Evolutionary conservation across 2,113 vertebrate species (phyloP), one percentile per base, ranked within the genome.

Genomic region (Salvelinus fontinalis): DNA sequence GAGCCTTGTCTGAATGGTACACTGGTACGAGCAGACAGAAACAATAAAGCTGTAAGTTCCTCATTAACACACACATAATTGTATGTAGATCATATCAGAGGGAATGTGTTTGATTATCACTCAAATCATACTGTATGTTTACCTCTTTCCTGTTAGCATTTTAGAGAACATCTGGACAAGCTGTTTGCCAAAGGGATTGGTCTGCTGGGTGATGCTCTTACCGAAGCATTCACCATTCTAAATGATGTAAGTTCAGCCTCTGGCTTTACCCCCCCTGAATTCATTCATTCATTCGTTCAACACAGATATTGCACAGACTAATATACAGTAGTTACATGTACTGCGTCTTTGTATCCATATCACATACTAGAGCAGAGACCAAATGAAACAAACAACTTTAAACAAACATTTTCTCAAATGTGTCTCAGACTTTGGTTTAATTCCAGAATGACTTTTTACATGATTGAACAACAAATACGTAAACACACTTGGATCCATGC

Each of bases 1-100:
- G 98, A 99, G 83, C 96, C 98, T 0, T 99, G 98, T 87, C 90
- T 99, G 92, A 99, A 99, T 57, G 96, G 97, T 78, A 99, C 97
- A 0, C 86, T 99, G 91, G 97, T 99, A 72, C 95, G 98, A 84
- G 98, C 98, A 0, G 97, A 99, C 91, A 94, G 95, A 91, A 94
- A 95, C 81, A 99, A 99, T 85, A 99, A 99, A 93, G 96, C 98
- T 79, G 98, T 99, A 93, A 95, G 96, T 91, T 39, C 14, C 5
- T 70, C 48, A 24, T 49, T 76, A 64, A 67, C 24, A n/a, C 65
- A 67, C 83, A 59, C 83, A 59, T 4, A 66, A 75, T 65, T 22
- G n/a, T 27, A 34, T 57, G n/a, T 64, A 39, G 49, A 64, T 82
- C 1, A 0, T 60, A 78, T 78, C 76, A 39, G 3, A 11, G 27